Evolutionary conservation across 1,140 invertebrate species (phyloP).

Genomic region (Drosophila kurseongensis): DNA sequence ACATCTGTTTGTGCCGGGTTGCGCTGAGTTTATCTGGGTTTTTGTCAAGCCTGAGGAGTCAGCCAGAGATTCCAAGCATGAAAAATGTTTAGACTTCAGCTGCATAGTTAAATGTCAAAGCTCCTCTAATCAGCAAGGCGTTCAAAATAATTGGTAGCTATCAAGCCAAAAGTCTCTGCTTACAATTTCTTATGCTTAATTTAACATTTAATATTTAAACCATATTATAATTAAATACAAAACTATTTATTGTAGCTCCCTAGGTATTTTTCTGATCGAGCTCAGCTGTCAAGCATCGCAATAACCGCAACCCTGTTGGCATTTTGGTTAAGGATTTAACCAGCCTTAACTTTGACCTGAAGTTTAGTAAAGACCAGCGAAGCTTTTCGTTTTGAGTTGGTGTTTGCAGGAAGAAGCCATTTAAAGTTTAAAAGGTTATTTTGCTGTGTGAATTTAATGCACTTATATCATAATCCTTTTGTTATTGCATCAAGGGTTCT

Average conservation of each 20-base stretch:
- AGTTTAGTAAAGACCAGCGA: slow-evolving; percentile 3
- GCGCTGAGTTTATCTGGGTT: slow-evolving; percentile 31
- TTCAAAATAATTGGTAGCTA: background rate
- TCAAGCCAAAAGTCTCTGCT: background rate
- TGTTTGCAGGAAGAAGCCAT: too few species aligned
- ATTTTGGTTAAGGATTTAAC: background rate
- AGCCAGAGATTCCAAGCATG: background rate
- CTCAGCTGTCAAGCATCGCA: slow-evolving; percentile 21
- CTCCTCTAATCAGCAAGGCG: slow-evolving; percentile 13
- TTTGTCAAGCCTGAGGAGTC: slow-evolving; percentile 1
- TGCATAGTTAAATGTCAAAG: slow-evolving; percentile 4
- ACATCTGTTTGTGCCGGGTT: slow-evolving; percentile 25
- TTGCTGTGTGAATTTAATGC: background rate
- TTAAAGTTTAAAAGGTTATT: background rate
- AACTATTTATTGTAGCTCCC: background rate
- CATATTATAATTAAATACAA: background rate
- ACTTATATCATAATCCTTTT: background rate
- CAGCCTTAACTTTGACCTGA: background rate
- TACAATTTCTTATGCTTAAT: too few species aligned
- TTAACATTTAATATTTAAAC: too few species aligned
- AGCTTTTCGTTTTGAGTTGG: background rate
- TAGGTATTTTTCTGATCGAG: background rate
- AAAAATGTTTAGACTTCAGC: background rate
- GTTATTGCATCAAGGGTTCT: background rate
- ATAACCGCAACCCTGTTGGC: slow-evolving; percentile 16